Base-by-base conservation (phyloP, 1,140 invertebrate species). In the Leptestheria dahalacensis region DNA sequence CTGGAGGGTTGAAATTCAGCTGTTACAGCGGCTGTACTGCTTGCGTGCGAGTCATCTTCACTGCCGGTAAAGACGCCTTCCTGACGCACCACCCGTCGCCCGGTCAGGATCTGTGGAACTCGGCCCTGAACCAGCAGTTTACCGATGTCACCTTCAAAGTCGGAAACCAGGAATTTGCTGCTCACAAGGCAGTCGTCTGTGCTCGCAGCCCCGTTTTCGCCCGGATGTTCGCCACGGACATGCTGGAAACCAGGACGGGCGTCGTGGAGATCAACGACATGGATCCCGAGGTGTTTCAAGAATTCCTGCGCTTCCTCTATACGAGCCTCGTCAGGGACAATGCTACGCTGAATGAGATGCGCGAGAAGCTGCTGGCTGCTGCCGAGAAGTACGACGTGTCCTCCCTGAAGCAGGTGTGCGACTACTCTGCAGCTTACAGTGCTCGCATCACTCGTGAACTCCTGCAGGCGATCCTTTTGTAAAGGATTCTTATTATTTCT, bases 201-300 rank as follows among this genome's bases (percentile, higher is more conserved):
- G 59, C 47, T 66, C 61, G 62, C 62, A 53, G 51, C 25, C 57
- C 21, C 57, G 73, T 46, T 52, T 75, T 61, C 25, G 60, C 47
- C 6, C 33, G 25, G n/a, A 61, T 61, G 60, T 61, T 61, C 11
- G 50, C 57, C 10, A n/a, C 6, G 10, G 53, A 48, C 2, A 61
- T 61, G 60, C 21, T 41, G 23, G 60, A 61, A 51, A 11, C 47
- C 0, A 4, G 51, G 12, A 56, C 55, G 15, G 52, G 54, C 11
- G 28, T 49, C 25, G 21, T 61, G 3, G 21, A 57, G 18, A 61
- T 61, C n/a, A 28, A 58, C 33, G 60, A 61, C 51, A 56, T 56
- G 18, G 60, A 61, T 1, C 48, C 60, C 3, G 53, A 55, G 12
- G 21, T 57, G 2, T 55, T 61, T 21, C 48, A 49, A 15, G 51